Base-by-base conservation (phyloP, 2,113 vertebrate species). In the Puma concolor region DNA sequence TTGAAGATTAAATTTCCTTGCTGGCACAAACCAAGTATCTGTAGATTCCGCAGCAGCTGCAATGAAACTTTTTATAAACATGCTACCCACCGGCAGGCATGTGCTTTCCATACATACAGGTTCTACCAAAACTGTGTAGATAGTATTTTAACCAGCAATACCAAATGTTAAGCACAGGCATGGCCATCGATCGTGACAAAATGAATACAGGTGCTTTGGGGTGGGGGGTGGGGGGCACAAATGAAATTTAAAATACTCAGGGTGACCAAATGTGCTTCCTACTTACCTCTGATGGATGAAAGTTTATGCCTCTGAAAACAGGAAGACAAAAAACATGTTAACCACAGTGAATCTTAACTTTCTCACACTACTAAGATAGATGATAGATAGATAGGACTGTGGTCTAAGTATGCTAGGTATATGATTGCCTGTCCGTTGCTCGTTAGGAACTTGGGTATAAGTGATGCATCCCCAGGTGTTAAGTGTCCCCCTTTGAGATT, bases 1-100 rank as follows among this genome's bases (percentile, higher is more conserved):
- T 82, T 86, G 57, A 57, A 91, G 48, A 94, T 88, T 85, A 97
- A 95, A 97, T 96, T 0, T 60, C 57, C 15, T 57, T 64, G 13
- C 79, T 98, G 54, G 16, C 14, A 74, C 29, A 97, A 96, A 96
- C 94, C 82, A 3, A 81, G 7, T 2, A 0, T 87, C 36, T 54
- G 7, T 41, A 92, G 33, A 74, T 48, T 74, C 44, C 44, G 23
- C 7, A 41, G 48, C 7, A 54, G 50, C 21, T 44, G 15, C 33
- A 77, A 60, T n/a, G 44, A 50, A 17, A 41, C 31, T 67, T 67
- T 96, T 79, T 21, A 16, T 57, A 54, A 64, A 94, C 71, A 36
- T 16, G 5, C 6, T 50, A 10, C 27, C 0, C 0, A 27, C 5
- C 17, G 67, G 2, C 54, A 41, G 63, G 54, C 5, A 36, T 3